A percentile compares a stretch with the other conserved stretches of the same genome.
Conservation (phyloP, 2,888 invertebrate genomes). For the Plebejus argus region DNA sequence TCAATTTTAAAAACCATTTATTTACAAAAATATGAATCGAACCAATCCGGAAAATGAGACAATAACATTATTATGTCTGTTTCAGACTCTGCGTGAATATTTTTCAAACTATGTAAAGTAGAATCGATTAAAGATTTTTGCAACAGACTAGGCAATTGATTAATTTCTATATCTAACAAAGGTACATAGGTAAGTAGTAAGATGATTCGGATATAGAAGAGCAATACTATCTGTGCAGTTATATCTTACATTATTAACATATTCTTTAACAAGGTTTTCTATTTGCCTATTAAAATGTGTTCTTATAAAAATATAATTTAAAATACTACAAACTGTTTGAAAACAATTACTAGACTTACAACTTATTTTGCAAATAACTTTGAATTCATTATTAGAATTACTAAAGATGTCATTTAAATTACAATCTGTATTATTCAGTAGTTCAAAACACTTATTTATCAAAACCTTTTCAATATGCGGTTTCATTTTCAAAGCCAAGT, state of each 20-base stretch:
- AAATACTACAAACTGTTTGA: constrained; percentile 59
- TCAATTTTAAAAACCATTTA: neutral
- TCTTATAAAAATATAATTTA: constrained; percentile 60
- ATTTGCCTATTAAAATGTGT: constrained; percentile 56
- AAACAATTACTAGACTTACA: constrained; percentile 60
- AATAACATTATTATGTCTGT: constrained; percentile 62
- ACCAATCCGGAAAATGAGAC: constrained; percentile 70
- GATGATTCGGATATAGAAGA: constrained; percentile 55
- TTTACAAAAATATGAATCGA: constrained; percentile 54
- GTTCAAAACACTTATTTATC: constrained; percentile 48
- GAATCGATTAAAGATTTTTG: constrained; percentile 49
- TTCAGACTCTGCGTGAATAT: constrained; percentile 50
- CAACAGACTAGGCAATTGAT: constrained; percentile 45
- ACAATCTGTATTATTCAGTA: constrained; percentile 47
- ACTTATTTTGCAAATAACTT: constrained; percentile 52
- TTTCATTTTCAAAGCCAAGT: constrained; percentile 61
- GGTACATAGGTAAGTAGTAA: constrained; percentile 55
- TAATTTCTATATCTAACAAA: constrained; percentile 58
- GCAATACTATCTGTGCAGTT: constrained; percentile 47
- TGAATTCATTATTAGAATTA: constrained; percentile 44
- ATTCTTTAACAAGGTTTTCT: constrained; percentile 53
- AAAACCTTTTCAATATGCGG: constrained; percentile 58
- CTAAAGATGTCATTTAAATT: constrained; percentile 48
- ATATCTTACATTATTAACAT: constrained; percentile 53
- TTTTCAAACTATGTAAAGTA: constrained; percentile 50